Conservation (phyloP, 2,113 vertebrate species). For the Tapirus terrestris region DNA sequence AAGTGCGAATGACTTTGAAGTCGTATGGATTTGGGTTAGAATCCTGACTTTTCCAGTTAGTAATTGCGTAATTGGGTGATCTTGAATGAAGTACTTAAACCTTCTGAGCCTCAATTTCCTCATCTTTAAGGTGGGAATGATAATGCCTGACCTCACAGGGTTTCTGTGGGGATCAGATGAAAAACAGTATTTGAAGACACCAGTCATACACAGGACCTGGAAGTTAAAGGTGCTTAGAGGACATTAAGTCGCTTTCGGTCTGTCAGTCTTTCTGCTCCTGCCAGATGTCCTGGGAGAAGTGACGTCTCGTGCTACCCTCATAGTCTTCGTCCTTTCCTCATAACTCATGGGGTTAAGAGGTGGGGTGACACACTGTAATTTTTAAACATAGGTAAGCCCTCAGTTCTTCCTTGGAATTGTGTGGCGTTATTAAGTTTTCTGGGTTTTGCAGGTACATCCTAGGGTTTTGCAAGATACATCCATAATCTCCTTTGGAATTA, state of each 20-base stretch:
- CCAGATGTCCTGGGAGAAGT: constrained; percentile 23
- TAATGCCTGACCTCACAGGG: neutral
- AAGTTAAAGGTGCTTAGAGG: neutral
- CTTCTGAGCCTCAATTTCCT: constrained; percentile 12
- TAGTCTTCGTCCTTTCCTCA: neutral
- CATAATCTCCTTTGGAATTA: constrained; percentile 79
- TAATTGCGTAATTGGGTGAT: neutral
- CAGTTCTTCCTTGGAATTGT: neutral
- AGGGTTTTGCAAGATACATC: constrained; percentile 46
- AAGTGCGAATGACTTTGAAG: neutral
- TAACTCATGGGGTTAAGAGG: neutral
- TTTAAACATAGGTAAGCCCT: neutral
- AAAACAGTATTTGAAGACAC: neutral
- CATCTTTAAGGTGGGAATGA: constrained; percentile 12
- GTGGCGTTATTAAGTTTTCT: constrained; percentile 44
- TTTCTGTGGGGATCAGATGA: neutral
- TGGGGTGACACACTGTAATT: neutral
- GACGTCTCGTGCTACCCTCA: neutral
- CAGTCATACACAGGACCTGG: neutral
- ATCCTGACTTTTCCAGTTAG: neutral
- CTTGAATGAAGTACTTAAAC: neutral
- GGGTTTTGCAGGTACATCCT: neutral
- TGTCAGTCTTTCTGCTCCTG: neutral
- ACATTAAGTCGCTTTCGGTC: neutral
- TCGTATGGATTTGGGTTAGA: neutral